Conservation (phyloP, 2,113 vertebrate species). For the Hypocryptadius cinnamomeus region DNA sequence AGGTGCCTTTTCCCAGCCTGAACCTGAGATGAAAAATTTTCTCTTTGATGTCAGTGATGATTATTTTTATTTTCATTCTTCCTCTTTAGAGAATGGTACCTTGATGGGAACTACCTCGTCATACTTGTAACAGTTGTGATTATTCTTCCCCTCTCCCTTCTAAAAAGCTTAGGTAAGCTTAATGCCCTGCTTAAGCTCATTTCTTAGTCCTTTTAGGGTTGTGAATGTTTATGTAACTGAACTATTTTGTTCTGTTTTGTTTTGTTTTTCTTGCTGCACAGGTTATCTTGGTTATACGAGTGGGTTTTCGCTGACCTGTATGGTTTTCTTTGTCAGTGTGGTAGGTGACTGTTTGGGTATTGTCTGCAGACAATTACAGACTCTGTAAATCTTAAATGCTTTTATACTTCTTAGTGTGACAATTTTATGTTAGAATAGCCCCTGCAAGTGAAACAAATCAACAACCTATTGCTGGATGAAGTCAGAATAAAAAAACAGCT, state of each 20-base stretch:
- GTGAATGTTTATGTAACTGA: background rate
- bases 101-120: conserved; percentile 93
- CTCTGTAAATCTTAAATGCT: background rate
- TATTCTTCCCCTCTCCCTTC: conserved; percentile 91
- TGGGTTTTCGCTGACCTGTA: conserved; percentile 92
- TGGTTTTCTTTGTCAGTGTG: conserved; percentile 94
- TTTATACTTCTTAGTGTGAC: background rate
- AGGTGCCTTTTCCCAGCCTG: conserved; percentile 19
- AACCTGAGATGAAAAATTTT: background rate
- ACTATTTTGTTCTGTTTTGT: background rate
- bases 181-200: background rate
- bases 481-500: background rate
- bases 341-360: conserved; percentile 72
- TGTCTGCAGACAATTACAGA: background rate
- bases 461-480: background rate
- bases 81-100: conserved; percentile 87
- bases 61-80: background rate
- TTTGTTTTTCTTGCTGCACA: conserved; percentile 57
- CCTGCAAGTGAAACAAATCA: background rate
- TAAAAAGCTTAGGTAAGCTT: conserved; percentile 92
- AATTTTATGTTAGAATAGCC: background rate
- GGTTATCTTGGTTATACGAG: conserved; percentile 98
- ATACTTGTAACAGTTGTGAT: conserved; percentile 87
- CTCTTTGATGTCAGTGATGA: background rate
- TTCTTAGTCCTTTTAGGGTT: background rate